Evolutionary conservation across 2,797 vertebrate species (phyloP), one percentile per base, ranked within the genome.

Genomic region (Meriones psammophilus): DNA sequence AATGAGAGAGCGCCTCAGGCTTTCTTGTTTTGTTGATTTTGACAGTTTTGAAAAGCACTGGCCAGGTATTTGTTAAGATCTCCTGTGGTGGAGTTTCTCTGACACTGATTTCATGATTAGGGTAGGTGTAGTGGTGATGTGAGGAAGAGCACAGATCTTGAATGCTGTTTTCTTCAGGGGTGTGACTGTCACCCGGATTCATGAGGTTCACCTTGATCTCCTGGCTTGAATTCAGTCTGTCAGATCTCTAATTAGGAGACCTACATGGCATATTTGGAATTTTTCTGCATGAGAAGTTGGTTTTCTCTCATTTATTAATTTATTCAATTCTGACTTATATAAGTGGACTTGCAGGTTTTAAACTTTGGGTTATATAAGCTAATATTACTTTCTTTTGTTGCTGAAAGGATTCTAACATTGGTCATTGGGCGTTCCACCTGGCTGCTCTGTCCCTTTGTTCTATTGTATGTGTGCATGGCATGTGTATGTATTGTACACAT

Each of bases 341-440:
- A 64, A 66, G 15, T 69, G 42, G 83, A 24, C 42, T n/a, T 14
- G 56, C 8, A 10, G 80, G 54, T 85, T 88, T 96, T 92, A 88
- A 69, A 66, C 26, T 54, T 96, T 74, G 62, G 13, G 28, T 92
- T 92, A 94, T 64, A 94, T 28, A 83, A 83, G 42, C 58, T 7
- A 80, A 10, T 81, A 56, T 18, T 76, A 56, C 30, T 50, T 85
- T 50, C 66, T 33, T 68, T 46, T 85, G 20, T 85, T 50, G 30
- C 30, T 68, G 18, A 69, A 85, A 68, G 50, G 28, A 42, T 64
- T 83, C 1, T 84, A 64, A 2, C n/a, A n/a, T 69, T 66, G 62
- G 62, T 14, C 42, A 68, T 22, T 85, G 18, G 42, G 42, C 50
- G 42, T 85, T 68, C 62, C 17, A 73, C 5, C 42, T 73, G 20